Base-by-base conservation (phyloP, 37 sponge, comb jelly and placozoan genomes). In the Spongilla lacustris region DNA sequence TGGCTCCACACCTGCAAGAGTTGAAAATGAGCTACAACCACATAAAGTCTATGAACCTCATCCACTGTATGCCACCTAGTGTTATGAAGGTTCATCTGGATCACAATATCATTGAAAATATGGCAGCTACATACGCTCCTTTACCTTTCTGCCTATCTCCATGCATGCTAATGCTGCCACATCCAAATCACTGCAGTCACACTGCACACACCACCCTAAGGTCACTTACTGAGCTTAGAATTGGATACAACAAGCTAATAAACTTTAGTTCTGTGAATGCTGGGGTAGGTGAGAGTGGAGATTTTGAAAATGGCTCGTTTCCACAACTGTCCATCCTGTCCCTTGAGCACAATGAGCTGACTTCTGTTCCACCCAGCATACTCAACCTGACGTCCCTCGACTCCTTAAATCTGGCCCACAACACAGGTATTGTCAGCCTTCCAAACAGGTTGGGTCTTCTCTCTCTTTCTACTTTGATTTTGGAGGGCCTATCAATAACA, bases 1-100 rank as follows among this genome's bases (percentile, higher is more conserved):
- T 95, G 8, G 90, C 88, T 1, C 93, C 96, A 49, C 58, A 86
- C 31, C 96, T 95, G 13, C n/a, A 77, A 28, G 81, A 87, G 73
- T 49, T 95, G 24, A 69, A 90, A 49, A 14, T 92, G 29, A 67
- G 69, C 24, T 27, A 48, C 68, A 92, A 92, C 58, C 11, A 17
- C 6, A 76, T 94, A 23, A 34, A 24, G 0, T 28, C 32, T n/a
- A 0, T 88, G 37, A 84, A 94, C 66, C 50, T 88, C 28, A 73
- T 94, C 0, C 80, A 77, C 13, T 81, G 84, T 41, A 13, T 88
- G 22, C 94, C 94, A 0, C n/a, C 50, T 10, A 41, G 19, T 27
- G 31, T 90, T 2, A 22, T 26, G 0, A 74, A 74, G 4, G 50
- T 93, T 28, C 48, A 67, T 23, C 81, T 93, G 66, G 66, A 35